Evolutionary conservation across 2,113 vertebrate genomes (phyloP), one percentile per base, ranked within the genome.

Genomic region (Zonotrichia leucophrys): DNA sequence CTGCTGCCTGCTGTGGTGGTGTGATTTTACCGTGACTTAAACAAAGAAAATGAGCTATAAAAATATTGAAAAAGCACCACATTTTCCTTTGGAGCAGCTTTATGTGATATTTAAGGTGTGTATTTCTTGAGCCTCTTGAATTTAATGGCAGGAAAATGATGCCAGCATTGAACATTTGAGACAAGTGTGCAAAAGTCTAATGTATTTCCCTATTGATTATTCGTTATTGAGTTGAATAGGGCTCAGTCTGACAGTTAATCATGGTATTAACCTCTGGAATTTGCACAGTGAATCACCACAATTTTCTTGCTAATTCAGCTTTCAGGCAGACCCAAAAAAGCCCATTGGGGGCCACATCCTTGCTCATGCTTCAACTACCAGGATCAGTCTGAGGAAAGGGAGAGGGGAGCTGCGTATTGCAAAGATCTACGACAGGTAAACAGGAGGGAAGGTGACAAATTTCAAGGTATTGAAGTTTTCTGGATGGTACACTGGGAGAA

Each of bases 301-400:
- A 44, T 77, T 92, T 96, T 92, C 92, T 77, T 80, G 44, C 90
- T 89, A 72, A 95, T 95, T 95, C 83, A 99, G 99, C 74, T 99
- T 99, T 98, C 99, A 99, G 92, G 99, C 98, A 52, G 99, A 99
- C 94, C 99, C 99, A 9, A 99, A 99, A 97, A 99, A 99, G 95
- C 99, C 99, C 12, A 98, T 99, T 42, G 99, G 99, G 56, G 99
- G 99, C 47, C 99, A 99, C 95, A 99, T 99, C 91, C 98, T 99
- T 90, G 99, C 99, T 75, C 99, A 99, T 39, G 99, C 99, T 95
- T 99, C 99, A 5, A 99, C 99, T 89, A 99, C 99, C 59, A 98
- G 99, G 83, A 99, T 99, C 96, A 99, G 99, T 74, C 94, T 99
- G 96, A 98, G 99, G 89, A 99, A 99, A 87, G 99, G 99, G 60